phyloP scores from a whole-genome alignment of 1,140 invertebrate species.

The Aphelenchoides avenae region DNA sequence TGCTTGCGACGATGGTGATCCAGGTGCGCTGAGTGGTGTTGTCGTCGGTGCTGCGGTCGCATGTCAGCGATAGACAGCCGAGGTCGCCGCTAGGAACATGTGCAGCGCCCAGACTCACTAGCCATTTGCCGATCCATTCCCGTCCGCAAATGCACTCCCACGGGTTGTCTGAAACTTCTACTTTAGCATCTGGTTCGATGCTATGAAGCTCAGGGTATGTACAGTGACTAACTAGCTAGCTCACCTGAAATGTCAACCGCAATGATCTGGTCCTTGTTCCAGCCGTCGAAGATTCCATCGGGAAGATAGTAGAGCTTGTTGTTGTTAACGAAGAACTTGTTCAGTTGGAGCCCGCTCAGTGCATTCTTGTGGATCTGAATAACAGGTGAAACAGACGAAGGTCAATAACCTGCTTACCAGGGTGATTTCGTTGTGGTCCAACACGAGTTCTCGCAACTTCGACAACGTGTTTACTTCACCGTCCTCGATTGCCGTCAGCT shows the following conservation, averaged over 20 bases:
- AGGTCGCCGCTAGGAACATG: slow-evolving; percentile 40
- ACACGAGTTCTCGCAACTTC: slow-evolving; percentile 34
- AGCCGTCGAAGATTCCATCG: slow-evolving; percentile 42
- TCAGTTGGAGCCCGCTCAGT: slow-evolving; percentile 38
- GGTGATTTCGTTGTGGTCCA: slow-evolving; percentile 45
- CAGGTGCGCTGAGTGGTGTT: slow-evolving; percentile 20
- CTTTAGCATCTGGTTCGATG: not conserved
- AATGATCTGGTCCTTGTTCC: slow-evolving; percentile 29
- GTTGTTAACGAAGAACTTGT: slow-evolving; percentile 46
- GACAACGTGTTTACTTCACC: slow-evolving; percentile 43
- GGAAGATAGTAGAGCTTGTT: slow-evolving; percentile 49
- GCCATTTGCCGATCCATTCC: slow-evolving; percentile 52
- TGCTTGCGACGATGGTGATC: slow-evolving; percentile 40
- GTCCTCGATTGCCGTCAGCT: slow-evolving; percentile 29
- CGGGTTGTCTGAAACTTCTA: slow-evolving; percentile 27
- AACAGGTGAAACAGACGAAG: not conserved
- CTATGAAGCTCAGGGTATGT: not conserved
- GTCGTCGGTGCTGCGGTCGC: slow-evolving; percentile 15
- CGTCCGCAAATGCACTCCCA: slow-evolving; percentile 52
- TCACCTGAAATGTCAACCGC: slow-evolving; percentile 47
- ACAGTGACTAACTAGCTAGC: not conserved
- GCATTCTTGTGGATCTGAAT: slow-evolving; percentile 42
- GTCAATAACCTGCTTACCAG: slow-evolving; percentile 12
- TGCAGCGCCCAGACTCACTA: slow-evolving; percentile 39
- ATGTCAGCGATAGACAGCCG: slow-evolving; percentile 36